A percentile compares a stretch with the other conserved stretches of the same genome.
phyloP scores from a whole-genome alignment of 1,140 invertebrate genomes.

The Drosophila azteca region DNA sequence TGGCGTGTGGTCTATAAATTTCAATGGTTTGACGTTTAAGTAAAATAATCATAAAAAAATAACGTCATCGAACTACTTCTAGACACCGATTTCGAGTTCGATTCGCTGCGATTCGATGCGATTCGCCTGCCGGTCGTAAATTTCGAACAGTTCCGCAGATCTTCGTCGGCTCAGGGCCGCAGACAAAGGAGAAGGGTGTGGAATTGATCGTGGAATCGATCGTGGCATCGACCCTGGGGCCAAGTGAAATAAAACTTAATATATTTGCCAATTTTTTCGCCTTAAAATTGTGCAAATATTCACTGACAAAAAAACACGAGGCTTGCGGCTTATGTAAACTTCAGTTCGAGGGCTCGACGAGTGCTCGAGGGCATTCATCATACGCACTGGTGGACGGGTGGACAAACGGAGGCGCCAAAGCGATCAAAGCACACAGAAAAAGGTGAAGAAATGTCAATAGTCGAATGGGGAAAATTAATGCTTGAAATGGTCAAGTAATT shows the following conservation, averaged over 20 bases:
- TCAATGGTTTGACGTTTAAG: constrained; percentile 50
- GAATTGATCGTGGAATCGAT: constrained; percentile 17
- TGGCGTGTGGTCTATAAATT: constrained; percentile 35
- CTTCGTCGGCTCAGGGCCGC: constrained; percentile 27
- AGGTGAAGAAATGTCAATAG: constrained; percentile 55
- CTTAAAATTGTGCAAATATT: constrained; percentile 58
- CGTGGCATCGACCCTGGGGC: constrained; percentile 24
- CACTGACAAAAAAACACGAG: constrained; percentile 34
- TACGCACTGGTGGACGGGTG: constrained; percentile 61
- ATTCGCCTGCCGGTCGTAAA: constrained; percentile 40
- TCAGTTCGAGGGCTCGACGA: constrained; percentile 18
- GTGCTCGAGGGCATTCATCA: constrained; percentile 59
- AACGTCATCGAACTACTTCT: constrained; percentile 47
- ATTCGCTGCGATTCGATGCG: constrained; percentile 21
- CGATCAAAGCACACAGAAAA: constrained; percentile 39
- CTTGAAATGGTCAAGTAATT: background rate
- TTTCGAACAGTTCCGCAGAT: constrained; percentile 16
- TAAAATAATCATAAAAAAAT: constrained; percentile 29
- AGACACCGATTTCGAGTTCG: constrained; percentile 15
- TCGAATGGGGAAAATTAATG: constrained; percentile 16
- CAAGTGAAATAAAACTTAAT: constrained; percentile 38
- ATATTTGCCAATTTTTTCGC: constrained; percentile 49
- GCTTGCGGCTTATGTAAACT: constrained; percentile 55
- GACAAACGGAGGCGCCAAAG: constrained; percentile 38
- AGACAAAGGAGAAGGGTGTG: background rate